Percentiles rank a stretch among this genome's conserved stretches.
Evolutionary conservation across 2,797 vertebrate genomes (phyloP).

Genomic region (Tapera naevia): DNA sequence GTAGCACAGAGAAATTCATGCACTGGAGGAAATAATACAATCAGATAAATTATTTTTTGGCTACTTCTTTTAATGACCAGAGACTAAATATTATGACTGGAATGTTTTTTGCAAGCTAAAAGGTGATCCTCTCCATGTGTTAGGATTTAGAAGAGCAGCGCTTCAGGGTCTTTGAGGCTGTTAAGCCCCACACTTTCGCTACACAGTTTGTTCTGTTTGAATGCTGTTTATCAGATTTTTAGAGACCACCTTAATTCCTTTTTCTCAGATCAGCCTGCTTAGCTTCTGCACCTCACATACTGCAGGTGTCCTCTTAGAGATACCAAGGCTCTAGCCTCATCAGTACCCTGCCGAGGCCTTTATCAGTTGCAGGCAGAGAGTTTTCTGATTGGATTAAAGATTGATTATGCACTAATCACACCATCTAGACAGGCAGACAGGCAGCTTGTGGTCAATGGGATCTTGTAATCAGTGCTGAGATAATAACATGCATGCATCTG

Average conservation of each 20-base stretch:
- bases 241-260: slow-evolving; percentile 62
- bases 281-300: slow-evolving; percentile 58
- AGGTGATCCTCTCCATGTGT: background rate
- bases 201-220: background rate
- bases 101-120: background rate
- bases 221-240: slow-evolving; percentile 63
- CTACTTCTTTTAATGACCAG: background rate
- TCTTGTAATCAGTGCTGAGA: slow-evolving; percentile 83
- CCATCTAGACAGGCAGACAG: slow-evolving; percentile 70
- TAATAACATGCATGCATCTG: slow-evolving; percentile 73
- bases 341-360: slow-evolving; percentile 82
- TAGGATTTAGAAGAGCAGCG: background rate
- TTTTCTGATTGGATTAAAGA: slow-evolving; percentile 86
- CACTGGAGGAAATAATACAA: background rate
- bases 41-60: background rate
- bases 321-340: slow-evolving; percentile 76
- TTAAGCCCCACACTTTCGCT: background rate
- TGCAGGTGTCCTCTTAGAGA: slow-evolving; percentile 73
- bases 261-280: slow-evolving; percentile 59
- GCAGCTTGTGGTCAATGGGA: slow-evolving; percentile 81
- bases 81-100: slow-evolving; percentile 4
- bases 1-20: background rate
- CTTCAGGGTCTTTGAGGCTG: background rate
- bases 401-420: slow-evolving; percentile 84
- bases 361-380: slow-evolving; percentile 77